Conservation (phyloP, 2,797 vertebrate genomes). For the Antrozous pallidus region DNA sequence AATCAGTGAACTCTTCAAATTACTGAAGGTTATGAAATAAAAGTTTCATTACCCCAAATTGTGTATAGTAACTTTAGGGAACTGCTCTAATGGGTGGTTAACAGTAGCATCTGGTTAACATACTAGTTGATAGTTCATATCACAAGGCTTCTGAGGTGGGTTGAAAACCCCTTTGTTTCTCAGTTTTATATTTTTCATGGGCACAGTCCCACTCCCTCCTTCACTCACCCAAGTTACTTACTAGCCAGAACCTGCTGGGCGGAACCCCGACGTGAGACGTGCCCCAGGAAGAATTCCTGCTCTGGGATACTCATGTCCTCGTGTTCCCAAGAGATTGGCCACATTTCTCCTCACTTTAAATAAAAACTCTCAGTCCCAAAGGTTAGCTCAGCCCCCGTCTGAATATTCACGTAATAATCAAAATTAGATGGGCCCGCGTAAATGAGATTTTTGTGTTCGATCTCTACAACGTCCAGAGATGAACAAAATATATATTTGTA, state of each 20-base stretch:
- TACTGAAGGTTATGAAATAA: background rate
- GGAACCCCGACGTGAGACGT: background rate
- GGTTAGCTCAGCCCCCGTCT: background rate
- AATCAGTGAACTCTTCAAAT: conserved; percentile 7
- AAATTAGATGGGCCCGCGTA: background rate
- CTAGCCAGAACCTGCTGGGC: background rate
- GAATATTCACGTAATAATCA: conserved; percentile 18
- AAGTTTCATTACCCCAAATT: background rate
- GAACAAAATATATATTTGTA: background rate
- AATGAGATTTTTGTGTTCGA: background rate
- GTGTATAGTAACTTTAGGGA: background rate
- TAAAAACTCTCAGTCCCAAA: background rate
- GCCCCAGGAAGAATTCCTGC: background rate
- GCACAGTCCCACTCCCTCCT: background rate
- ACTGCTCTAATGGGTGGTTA: background rate
- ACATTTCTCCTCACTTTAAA: background rate
- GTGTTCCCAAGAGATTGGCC: background rate
- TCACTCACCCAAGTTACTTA: background rate
- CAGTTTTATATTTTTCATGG: background rate
- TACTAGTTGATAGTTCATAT: background rate
- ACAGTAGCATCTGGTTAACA: background rate
- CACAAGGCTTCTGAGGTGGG: background rate
- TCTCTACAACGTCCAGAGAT: background rate
- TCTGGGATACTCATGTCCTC: background rate
- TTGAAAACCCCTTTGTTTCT: background rate